A percentile compares a stretch with the other conserved stretches of the same genome.
These are phyloP conservation scores for Apamea crenata DNA, from an alignment of 2,888 invertebrate genomes.

Conservation along the genomic window DNA sequence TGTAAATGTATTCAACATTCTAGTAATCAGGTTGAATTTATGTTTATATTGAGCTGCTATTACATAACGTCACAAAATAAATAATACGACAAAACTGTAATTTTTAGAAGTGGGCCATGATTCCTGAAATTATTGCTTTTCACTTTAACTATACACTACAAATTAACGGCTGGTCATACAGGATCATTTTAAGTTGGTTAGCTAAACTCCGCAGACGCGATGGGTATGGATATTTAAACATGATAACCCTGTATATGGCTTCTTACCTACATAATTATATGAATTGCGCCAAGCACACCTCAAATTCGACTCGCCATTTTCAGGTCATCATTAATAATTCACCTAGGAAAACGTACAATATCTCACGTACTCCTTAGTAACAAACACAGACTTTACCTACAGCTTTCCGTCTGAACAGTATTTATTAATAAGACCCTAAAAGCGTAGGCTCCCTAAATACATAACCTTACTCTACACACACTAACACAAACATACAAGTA, in stretches of 20 bases:
- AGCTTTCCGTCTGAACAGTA: background rate
- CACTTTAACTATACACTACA: background rate
- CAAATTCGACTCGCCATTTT: background rate
- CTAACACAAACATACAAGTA: slow-evolving; percentile 9
- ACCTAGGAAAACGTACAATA: background rate
- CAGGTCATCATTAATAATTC: background rate
- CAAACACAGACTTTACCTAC: background rate
- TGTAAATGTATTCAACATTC: background rate
- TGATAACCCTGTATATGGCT: background rate
- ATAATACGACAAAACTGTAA: background rate
- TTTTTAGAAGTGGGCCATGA: background rate
- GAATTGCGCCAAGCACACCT: background rate
- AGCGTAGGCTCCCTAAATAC: background rate
- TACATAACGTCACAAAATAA: background rate
- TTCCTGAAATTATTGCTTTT: background rate
- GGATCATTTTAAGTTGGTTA: no score
- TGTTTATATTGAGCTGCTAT: no score
- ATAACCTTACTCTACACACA: background rate
- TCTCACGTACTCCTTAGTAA: background rate
- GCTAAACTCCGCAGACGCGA: no score
- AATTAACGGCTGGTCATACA: background rate
- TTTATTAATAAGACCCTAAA: slow-evolving; percentile 6
- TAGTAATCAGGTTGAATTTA: no score
- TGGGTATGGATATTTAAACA: no score
- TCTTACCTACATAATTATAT: background rate